Evolutionary conservation across 2,113 vertebrate species (phyloP).

Genomic region (Paradoxurus hermaphroditus): DNA sequence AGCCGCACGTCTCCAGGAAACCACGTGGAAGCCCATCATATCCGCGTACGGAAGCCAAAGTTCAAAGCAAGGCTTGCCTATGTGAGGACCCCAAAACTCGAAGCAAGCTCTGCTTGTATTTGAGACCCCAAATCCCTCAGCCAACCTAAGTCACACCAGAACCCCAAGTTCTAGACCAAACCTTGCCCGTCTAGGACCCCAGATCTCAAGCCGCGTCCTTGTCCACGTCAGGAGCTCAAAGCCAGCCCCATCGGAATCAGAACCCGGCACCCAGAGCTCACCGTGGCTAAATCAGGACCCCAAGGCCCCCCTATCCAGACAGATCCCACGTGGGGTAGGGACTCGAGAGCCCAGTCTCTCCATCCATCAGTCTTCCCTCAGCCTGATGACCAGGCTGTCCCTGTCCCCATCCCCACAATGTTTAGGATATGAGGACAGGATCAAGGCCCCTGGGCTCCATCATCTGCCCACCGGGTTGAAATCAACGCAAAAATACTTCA

Average conservation of each 20-base stretch:
- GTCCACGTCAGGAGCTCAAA: neutral
- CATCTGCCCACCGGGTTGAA: neutral
- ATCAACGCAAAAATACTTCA: neutral
- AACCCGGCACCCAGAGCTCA: neutral
- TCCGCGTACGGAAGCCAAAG: neutral
- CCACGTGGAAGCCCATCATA: too few relatives aligned
- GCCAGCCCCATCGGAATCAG: neutral
- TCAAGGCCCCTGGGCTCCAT: slow-evolving; percentile 2
- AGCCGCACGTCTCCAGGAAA: neutral
- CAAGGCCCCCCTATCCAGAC: neutral
- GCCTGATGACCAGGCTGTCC: neutral
- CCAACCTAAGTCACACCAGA: neutral
- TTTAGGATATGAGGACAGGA: neutral
- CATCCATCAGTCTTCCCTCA: neutral
- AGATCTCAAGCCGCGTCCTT: neutral
- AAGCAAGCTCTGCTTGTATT: neutral
- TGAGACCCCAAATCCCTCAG: neutral
- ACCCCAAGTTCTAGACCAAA: neutral
- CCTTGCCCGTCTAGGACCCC: neutral
- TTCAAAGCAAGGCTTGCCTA: neutral
- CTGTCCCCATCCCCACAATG: neutral
- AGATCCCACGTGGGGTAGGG: neutral
- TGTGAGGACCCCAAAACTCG: neutral
- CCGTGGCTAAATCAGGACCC: neutral
- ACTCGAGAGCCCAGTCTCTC: neutral